Evolutionary conservation across 1,140 invertebrate genomes (phyloP).

Genomic region (Zaprionus lachaisei): DNA sequence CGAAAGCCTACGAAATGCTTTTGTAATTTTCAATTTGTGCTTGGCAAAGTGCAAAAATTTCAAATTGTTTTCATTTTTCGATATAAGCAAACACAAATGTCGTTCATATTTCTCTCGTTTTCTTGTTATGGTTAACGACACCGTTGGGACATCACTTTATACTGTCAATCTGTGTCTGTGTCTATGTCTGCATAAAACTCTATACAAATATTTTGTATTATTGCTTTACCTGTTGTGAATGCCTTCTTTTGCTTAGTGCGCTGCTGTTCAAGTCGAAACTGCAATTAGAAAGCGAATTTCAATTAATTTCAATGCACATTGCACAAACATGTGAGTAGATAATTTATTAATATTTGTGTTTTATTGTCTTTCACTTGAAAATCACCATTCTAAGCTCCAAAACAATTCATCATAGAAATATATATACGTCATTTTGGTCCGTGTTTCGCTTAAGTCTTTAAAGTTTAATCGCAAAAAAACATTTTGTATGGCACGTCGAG

Average conservation of each 20-base stretch:
- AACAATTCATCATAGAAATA: background rate
- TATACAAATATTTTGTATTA: background rate
- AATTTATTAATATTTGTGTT: background rate
- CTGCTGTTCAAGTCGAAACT: background rate
- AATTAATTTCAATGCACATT: slow-evolving; percentile 10
- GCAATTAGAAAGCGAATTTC: slow-evolving; percentile 7
- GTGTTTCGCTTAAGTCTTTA: slow-evolving; percentile 62
- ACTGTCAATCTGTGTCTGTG: background rate
- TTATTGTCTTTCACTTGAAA: background rate
- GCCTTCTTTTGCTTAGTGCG: background rate
- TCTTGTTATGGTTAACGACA: background rate
- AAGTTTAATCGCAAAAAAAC: slow-evolving; percentile 60
- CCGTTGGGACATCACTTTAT: background rate
- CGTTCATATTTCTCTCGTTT: background rate
- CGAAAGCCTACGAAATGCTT: background rate
- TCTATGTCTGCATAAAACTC: background rate
- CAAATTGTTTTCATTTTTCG: background rate
- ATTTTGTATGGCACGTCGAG: slow-evolving; percentile 40
- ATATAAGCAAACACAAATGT: background rate
- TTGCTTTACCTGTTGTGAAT: background rate
- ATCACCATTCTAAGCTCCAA: background rate
- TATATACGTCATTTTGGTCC: slow-evolving; percentile 30
- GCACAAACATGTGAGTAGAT: background rate
- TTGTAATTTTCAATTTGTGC: slow-evolving; percentile 5
- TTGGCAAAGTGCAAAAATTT: slow-evolving; percentile 1